Percentiles rank a stretch among this genome's conserved stretches.
phyloP scores from a whole-genome alignment of 2,797 vertebrate genomes.

The Poeciliopsis paucimaculata region DNA sequence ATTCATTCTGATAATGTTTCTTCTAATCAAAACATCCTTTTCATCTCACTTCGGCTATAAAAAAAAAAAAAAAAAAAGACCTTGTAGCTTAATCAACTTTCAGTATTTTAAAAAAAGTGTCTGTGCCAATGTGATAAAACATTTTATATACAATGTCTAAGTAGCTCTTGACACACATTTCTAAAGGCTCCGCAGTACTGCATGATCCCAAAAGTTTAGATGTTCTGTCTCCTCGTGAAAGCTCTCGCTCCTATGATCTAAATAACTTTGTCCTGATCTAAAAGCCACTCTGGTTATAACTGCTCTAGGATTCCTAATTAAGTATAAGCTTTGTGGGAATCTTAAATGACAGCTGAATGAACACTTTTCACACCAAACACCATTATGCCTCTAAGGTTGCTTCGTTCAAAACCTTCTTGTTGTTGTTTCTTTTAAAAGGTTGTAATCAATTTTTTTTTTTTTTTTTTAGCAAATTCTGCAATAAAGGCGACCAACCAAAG shows the following conservation, averaged over 20 bases:
- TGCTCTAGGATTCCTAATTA: slow-evolving; percentile 23
- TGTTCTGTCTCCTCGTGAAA: slow-evolving; percentile 18
- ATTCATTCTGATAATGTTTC: slow-evolving; percentile 45
- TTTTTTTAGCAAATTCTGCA: background rate
- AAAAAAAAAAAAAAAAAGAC: slow-evolving; percentile 42
- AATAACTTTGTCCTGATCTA: slow-evolving; percentile 32
- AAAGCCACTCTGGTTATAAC: slow-evolving; percentile 29
- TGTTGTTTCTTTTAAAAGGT: background rate
- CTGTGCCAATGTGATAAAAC: slow-evolving; percentile 24
- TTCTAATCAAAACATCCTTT: slow-evolving; percentile 46
- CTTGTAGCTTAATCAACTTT: slow-evolving; percentile 62
- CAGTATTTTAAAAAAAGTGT: slow-evolving; percentile 19
- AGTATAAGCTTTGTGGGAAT: slow-evolving; percentile 5
- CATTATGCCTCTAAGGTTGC: slow-evolving; percentile 3
- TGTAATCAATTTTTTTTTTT: background rate
- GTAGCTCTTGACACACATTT: slow-evolving; percentile 37
- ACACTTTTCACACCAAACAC: background rate
- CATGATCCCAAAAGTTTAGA: slow-evolving; percentile 38
- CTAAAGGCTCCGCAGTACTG: slow-evolving; percentile 34
- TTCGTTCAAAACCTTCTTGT: slow-evolving; percentile 1
- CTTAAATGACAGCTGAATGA: background rate
- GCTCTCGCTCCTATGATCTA: slow-evolving; percentile 23
- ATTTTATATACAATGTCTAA: slow-evolving; percentile 36
- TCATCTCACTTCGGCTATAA: slow-evolving; percentile 37
- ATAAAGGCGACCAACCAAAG: background rate